Evolutionary conservation across 1,140 invertebrate genomes (phyloP).

Genomic region (Rhagoletis pomonella): DNA sequence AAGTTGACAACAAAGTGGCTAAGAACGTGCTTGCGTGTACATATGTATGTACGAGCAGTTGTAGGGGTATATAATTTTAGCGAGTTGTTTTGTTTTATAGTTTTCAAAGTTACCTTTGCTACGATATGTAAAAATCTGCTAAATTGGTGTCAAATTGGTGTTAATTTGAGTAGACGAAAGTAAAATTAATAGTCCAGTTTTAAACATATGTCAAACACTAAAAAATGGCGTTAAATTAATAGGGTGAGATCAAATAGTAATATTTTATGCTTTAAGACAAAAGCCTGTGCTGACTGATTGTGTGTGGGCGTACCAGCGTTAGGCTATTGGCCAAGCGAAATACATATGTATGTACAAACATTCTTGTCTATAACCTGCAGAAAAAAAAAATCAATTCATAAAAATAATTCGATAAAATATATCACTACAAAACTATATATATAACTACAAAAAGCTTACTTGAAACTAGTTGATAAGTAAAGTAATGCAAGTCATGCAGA

Average conservation of each 20-base stretch:
- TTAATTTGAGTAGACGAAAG: neutral
- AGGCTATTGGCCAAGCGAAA: neutral
- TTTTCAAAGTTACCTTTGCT: neutral
- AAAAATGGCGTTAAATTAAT: neutral
- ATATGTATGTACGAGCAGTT: neutral
- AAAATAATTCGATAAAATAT: too few species aligned
- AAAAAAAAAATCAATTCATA: too few species aligned
- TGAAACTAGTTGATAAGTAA: too few species aligned
- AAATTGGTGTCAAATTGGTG: neutral
- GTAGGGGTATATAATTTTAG: neutral
- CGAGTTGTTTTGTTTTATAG: neutral
- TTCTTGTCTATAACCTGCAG: too few species aligned
- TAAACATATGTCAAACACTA: too few species aligned
- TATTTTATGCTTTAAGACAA: neutral
- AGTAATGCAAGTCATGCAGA: too few species aligned
- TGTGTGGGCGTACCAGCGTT: constrained; percentile 16
- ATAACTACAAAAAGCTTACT: too few species aligned
- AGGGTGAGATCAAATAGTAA: neutral
- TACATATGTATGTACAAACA: too few species aligned
- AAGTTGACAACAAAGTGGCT: constrained; percentile 20
- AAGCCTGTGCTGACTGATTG: neutral
- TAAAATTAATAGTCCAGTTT: neutral
- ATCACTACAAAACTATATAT: too few species aligned
- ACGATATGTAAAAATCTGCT: neutral
- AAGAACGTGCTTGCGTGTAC: neutral